Base-by-base conservation (phyloP, 2,888 invertebrate genomes). In the Anagyrus pseudococci region DNA sequence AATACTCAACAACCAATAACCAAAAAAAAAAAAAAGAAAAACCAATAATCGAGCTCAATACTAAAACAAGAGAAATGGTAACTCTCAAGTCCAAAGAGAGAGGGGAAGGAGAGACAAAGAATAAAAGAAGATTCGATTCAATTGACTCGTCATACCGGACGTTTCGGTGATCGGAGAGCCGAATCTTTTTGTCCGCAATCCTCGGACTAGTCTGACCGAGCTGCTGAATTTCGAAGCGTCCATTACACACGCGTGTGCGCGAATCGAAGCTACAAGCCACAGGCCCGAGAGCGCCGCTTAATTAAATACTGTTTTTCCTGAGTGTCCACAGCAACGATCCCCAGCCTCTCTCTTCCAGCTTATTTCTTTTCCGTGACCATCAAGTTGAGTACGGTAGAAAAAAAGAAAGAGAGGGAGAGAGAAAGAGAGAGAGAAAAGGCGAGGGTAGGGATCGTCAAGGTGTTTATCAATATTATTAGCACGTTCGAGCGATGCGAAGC, bases 261-360 rank as follows among this genome's bases (percentile, higher is more conserved):
- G 59, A 65, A 52, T 44, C 55, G 61, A 62, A 37, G 4, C 2
- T 37, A 37, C 8, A 37, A n/a, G 59, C 64, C 48, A n/a, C n/a
- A n/a, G n/a, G n/a, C n/a, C n/a, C n/a, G n/a, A n/a, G 48, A 58
- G 62, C 55, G 67, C 69, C 70, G 71, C 70, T 75, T 77, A 77
- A 77, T 77, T 77, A 75, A 77, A 77, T 77, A 74, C 76, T 73
- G 67, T 73, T 75, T 76, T 76, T 76, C 33, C 4, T 8, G 15
- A 10, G 33, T 37, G 33, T 37, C 33, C n/a, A n/a, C n/a, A n/a
- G 56, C 33, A 55, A 56, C 47, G 49, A 52, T 43, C 29, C 26
- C 17, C 23, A 22, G 13, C 23, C 7, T 46, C 22, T 19, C 22
- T 20, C 6, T 19, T 4, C 22, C 1, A 20, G 13, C 44, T 46